phyloP scores from a whole-genome alignment of 2,888 invertebrate species.

The Blastobasis lacticolella region DNA sequence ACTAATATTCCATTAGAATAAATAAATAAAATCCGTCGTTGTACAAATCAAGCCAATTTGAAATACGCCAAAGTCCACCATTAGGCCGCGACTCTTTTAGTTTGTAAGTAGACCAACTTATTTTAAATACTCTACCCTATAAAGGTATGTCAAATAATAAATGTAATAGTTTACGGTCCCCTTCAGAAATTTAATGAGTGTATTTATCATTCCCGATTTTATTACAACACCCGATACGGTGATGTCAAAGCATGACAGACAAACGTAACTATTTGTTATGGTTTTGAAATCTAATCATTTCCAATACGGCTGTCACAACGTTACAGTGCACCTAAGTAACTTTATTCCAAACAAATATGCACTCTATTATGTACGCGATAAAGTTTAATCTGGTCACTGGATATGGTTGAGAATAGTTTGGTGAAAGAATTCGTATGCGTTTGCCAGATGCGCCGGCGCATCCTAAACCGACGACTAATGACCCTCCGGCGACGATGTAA shows the following conservation, averaged over 20 bases:
- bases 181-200: conserved; percentile 4
- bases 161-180: too few species aligned
- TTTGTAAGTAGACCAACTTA: too few species aligned
- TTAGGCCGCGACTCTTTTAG: too few species aligned
- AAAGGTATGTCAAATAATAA: too few species aligned
- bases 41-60: too few species aligned
- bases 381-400: neutral
- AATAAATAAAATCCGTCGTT: too few species aligned
- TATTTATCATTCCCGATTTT: conserved; percentile 16
- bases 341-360: conserved; percentile 7
- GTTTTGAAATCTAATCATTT: conserved; percentile 47
- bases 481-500: conserved; percentile 63
- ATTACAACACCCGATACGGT: conserved; percentile 19
- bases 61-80: too few species aligned
- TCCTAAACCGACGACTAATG: conserved; percentile 61
- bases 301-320: conserved; percentile 21
- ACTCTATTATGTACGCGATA: neutral
- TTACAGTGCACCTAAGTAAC: neutral
- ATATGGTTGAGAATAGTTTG: conserved; percentile 5
- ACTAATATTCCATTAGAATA: too few species aligned
- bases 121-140: too few species aligned
- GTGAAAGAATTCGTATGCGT: conserved; percentile 32
- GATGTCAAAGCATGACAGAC: conserved; percentile 20
- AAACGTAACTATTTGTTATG: conserved; percentile 29
- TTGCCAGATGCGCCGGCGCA: conserved; percentile 54